Base-by-base conservation (phyloP, 1,140 invertebrate genomes). In the Sarcophaga peregrina region DNA sequence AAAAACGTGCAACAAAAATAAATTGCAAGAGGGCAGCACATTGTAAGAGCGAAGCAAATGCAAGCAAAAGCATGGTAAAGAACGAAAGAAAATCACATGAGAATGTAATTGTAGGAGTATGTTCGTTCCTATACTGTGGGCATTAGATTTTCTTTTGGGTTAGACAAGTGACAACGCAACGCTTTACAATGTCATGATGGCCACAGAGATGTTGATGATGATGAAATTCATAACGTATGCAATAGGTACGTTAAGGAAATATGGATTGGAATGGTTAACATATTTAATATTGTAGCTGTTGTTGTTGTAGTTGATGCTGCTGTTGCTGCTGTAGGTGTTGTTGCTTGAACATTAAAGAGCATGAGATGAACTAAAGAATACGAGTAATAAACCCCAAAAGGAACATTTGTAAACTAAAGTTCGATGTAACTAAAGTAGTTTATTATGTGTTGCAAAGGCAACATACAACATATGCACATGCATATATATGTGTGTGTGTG, bases 351-450 rank as follows among this genome's bases (percentile, higher is more conserved):
- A 68, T 6, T 9, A 68, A 68, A 68, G 17, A 52, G 20, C 6
- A 11, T n/a, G 54, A 68, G 8, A 68, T 20, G 25, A 2, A 37
- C 25, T 37, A 1, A 37, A 37, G n/a, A 58, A 58, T 58, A n/a
- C n/a, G n/a, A n/a, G n/a, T n/a, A 68, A 68, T 68, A 68, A 68
- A 68, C 75, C 75, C 75, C 75, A 78, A 78, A 78, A 78, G 47
- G 48, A 78, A 78, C 75, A 78, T 78, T 78, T 78, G 75, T 52
- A 78, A 78, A 11, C 13, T 47, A n/a, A 46, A 76, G 74, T 76
- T 46, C 8, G 50, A 52, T 7, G 50, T 11, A 20, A 8, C 75
- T 20, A 78, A 50, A 78, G 48, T 17, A 78, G 47, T 78, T 78
- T 78, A 78, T 78, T 50, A 78, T 50, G 48, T 25, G 8, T 17